phyloP scores from a whole-genome alignment of 1,140 invertebrate genomes.

The Ips typographus region DNA sequence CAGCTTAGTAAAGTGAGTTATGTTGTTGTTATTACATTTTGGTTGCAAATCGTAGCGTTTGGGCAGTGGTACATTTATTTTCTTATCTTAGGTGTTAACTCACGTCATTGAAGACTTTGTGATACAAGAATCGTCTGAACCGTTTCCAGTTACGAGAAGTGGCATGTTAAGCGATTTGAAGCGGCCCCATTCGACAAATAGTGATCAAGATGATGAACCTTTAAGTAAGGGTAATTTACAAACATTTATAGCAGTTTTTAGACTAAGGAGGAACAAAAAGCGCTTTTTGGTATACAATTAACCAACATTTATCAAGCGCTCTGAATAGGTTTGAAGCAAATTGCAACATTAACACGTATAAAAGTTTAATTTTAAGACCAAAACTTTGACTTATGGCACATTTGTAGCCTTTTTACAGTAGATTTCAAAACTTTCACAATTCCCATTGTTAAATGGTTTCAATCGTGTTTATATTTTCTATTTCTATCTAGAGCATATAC shows the following conservation, averaged over 20 bases:
- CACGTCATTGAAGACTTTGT: slow-evolving; percentile 97
- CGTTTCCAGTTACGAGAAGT: slow-evolving; percentile 80
- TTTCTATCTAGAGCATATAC: too few species aligned
- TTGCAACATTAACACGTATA: not conserved
- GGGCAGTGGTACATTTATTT: too few species aligned
- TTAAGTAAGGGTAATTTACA: slow-evolving; percentile 59
- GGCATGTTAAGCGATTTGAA: slow-evolving; percentile 55
- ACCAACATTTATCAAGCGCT: not conserved
- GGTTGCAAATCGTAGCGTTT: not conserved
- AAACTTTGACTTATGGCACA: too few species aligned
- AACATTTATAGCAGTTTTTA: not conserved
- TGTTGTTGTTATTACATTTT: not conserved
- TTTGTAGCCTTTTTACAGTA: not conserved
- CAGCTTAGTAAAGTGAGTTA: slow-evolving; percentile 55
- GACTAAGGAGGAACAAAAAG: too few species aligned
- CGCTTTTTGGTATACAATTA: not conserved
- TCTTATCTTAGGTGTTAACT: slow-evolving; percentile 67
- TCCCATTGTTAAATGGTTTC: too few species aligned
- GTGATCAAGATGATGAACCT: slow-evolving; percentile 67
- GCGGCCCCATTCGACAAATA: slow-evolving; percentile 53
- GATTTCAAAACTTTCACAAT: too few species aligned
- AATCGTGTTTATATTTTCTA: too few species aligned
- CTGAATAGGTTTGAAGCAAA: not conserved
- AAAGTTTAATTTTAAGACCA: not conserved
- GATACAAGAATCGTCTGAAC: slow-evolving; percentile 90